These are phyloP conservation scores for Drosophila austrosaltans DNA, from an alignment of 2,888 invertebrate species.

Conservation along the genomic window DNA sequence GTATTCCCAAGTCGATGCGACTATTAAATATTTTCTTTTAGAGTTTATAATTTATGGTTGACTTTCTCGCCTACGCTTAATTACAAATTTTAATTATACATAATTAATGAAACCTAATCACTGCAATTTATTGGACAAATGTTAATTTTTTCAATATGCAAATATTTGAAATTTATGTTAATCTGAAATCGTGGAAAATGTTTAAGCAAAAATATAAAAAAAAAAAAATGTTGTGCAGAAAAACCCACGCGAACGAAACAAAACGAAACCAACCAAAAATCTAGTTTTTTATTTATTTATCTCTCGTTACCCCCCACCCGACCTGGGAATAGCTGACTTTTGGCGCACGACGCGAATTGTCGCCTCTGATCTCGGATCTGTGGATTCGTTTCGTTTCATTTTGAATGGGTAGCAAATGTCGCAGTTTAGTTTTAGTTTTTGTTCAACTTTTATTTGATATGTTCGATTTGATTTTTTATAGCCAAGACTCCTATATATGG, in stretches of 20 bases:
- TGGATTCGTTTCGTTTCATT: slow-evolving; percentile 2
- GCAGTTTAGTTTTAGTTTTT: not conserved
- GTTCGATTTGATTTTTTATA: not conserved
- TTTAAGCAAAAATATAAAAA: not conserved
- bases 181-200: slow-evolving; percentile 4
- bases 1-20: not conserved
- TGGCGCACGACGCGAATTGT: slow-evolving; percentile 1
- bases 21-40: not conserved
- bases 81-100: slow-evolving; percentile 49
- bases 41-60: not conserved
- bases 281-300: slow-evolving; percentile 1
- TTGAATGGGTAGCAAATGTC: slow-evolving; percentile 4
- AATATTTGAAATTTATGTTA: slow-evolving; percentile 7
- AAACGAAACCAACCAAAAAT: not conserved
- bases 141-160: slow-evolving; percentile 11
- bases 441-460: not conserved
- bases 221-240: slow-evolving; percentile 1
- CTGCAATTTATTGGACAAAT: slow-evolving; percentile 44
- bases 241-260: not conserved
- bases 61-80: slow-evolving; percentile 48
- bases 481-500: not conserved
- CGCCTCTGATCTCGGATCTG: not conserved
- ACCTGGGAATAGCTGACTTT: slow-evolving; percentile 1
- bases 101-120: slow-evolving; percentile 47
- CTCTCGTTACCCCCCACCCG: not conserved